Evolutionary conservation across 2,888 invertebrate species (phyloP).

Genomic region (Argynnis bischoffii): DNA sequence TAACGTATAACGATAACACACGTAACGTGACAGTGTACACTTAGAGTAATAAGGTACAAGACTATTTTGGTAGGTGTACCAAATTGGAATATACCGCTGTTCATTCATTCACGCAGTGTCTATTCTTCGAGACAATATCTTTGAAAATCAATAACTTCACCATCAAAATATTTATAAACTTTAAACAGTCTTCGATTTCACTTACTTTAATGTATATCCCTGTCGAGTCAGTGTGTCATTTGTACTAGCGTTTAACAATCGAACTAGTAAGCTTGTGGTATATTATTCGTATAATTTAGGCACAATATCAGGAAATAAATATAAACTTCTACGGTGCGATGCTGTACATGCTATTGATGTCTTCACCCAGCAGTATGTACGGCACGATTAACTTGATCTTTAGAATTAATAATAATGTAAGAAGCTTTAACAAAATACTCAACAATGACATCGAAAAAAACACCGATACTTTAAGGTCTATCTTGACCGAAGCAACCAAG

Average conservation of each 20-base stretch:
- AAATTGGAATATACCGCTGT: constrained; percentile 72
- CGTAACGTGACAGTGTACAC: constrained; percentile 40
- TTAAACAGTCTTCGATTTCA: constrained; percentile 79
- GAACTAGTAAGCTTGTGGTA: constrained; percentile 60
- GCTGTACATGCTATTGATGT: constrained; percentile 19
- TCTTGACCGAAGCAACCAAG: constrained; percentile 38
- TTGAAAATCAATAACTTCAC: constrained; percentile 54
- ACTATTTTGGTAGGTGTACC: constrained; percentile 66
- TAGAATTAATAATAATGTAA: constrained; percentile 37
- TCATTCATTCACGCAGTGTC: constrained; percentile 56
- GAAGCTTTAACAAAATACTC: constrained; percentile 45
- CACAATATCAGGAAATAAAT: constrained; percentile 53
- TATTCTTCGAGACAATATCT: constrained; percentile 52
- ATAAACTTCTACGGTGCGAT: constrained; percentile 36
- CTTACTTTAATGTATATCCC: constrained; percentile 76
- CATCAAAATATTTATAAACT: constrained; percentile 74
- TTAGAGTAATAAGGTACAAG: constrained; percentile 67
- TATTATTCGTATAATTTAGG: constrained; percentile 41
- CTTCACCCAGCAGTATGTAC: constrained; percentile 18
- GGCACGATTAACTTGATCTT: constrained; percentile 30
- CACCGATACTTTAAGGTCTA: constrained; percentile 35
- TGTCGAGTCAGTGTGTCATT: constrained; percentile 75
- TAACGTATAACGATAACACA: constrained; percentile 26
- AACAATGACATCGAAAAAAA: constrained; percentile 40
- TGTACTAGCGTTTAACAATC: constrained; percentile 75